Conservation (phyloP, 2,888 invertebrate species). For the Nemotelus pantherinus region DNA sequence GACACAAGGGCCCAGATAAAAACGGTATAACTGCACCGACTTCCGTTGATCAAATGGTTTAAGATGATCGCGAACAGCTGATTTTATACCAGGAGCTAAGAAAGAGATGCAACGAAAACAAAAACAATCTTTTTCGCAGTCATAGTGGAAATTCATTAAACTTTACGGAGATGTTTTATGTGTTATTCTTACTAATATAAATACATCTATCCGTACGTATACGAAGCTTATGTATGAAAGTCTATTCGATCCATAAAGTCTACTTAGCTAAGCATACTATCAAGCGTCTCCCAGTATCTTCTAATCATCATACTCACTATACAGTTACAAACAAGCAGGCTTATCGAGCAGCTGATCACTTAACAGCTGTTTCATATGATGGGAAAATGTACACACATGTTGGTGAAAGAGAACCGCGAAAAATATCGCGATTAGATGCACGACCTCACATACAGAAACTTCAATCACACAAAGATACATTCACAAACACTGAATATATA, state of each 20-base stretch:
- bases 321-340: slow-evolving; percentile 12
- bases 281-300: too few species aligned
- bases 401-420: slow-evolving; percentile 18
- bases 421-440: slow-evolving; percentile 16
- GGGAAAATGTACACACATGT: neutral
- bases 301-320: neutral
- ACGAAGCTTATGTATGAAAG: too few species aligned
- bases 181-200: too few species aligned
- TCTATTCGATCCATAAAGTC: too few species aligned
- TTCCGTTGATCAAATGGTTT: slow-evolving; percentile 64
- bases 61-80: slow-evolving; percentile 62
- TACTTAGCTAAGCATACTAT: too few species aligned
- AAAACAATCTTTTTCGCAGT: slow-evolving; percentile 37
- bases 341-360: slow-evolving; percentile 25
- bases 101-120: slow-evolving; percentile 57
- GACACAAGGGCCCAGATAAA: too few species aligned
- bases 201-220: too few species aligned
- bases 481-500: too few species aligned
- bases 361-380: slow-evolving; percentile 23
- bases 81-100: slow-evolving; percentile 62
- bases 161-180: neutral
- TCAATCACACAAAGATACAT: too few species aligned
- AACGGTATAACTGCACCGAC: slow-evolving; percentile 42
- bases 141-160: slow-evolving; percentile 8
- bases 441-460: too few species aligned